Base-by-base conservation (phyloP, 2,113 vertebrate genomes). In the Leptodactylus fuscus region DNA sequence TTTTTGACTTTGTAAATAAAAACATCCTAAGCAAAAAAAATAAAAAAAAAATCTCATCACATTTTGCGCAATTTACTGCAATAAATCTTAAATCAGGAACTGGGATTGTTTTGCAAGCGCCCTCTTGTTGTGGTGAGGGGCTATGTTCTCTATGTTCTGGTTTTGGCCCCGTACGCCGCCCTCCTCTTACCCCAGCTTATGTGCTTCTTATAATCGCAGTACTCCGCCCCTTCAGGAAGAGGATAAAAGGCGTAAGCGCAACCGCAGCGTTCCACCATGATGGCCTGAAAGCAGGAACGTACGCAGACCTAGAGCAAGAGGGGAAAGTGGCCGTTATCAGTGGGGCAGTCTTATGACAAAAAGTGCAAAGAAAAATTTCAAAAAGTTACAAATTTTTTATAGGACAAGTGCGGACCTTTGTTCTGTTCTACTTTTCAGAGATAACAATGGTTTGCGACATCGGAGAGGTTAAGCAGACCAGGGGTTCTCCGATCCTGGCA, bases 201-300 rank as follows among this genome's bases (percentile, higher is more conserved):
- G 0, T 95, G 92, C 80, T 93, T 95, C 0, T 34, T 84, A 77
- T 94, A 95, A 87, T 95, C 91, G 55, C 95, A 96, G 79, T 90
- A 95, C 81, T 92, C 89, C 2, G 90, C 90, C 0, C 87, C 79
- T 0, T 15, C 0, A 0, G 92, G 92, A 83, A 88, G 73, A 0
- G 95, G 95, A 0, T 96, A 96, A 87, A 94, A 94, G 51, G 94
- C 93, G 81, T 95, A 94, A 0, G 93, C 95, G 29, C 95, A 96
- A 86, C 94, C 92, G 32, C 95, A 96, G 75, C 89, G 83, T 32
- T 88, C 29, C 1, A 95, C 88, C 93, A 96, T 94, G 77, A 75
- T 91, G 60, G 90, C 90, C 91, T 96, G 95, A 81, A 96, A 96
- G 89, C 95, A 95, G 87, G 95, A 96, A 49, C 92, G 93, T 29